These are phyloP conservation scores for Pachydiplax longipennis DNA, from an alignment of 2,888 invertebrate genomes.

Conservation along the genomic window DNA sequence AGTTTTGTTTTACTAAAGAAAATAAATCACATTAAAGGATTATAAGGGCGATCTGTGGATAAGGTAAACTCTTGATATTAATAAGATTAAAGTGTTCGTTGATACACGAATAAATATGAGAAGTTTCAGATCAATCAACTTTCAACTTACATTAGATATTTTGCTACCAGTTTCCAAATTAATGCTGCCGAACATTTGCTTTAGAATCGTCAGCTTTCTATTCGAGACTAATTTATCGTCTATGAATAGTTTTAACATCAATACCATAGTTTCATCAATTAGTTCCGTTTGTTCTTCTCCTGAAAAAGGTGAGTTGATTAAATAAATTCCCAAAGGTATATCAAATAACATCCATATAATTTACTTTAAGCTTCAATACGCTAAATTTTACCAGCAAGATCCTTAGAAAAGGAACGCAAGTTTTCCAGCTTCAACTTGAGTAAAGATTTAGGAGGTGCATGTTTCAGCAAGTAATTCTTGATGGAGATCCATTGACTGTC, in stretches of 20 bases:
- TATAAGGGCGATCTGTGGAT: too few species aligned
- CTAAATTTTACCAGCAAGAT: neutral
- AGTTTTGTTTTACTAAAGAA: neutral
- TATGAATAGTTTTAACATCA: slow-evolving; percentile 69
- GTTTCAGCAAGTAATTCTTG: neutral
- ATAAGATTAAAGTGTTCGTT: too few species aligned
- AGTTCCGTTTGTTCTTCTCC: slow-evolving; percentile 65
- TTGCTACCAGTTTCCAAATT: slow-evolving; percentile 64
- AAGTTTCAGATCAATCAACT: neutral
- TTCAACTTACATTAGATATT: slow-evolving; percentile 64
- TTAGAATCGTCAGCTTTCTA: slow-evolving; percentile 66
- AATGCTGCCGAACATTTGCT: slow-evolving; percentile 68
- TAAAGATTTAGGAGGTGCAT: neutral
- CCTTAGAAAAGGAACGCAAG: neutral
- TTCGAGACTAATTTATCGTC: slow-evolving; percentile 67
- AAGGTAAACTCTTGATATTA: too few species aligned
- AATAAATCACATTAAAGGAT: too few species aligned
- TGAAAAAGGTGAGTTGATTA: slow-evolving; percentile 44
- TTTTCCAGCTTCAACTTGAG: slow-evolving; percentile 2
- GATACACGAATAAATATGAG: too few species aligned
- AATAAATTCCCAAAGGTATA: neutral
- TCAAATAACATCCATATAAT: neutral
- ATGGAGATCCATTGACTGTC: neutral
- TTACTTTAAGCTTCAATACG: neutral
- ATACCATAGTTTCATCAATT: slow-evolving; percentile 70